phyloP scores from a whole-genome alignment of 2,797 vertebrate genomes.

The Pseudochirops corinnae region DNA sequence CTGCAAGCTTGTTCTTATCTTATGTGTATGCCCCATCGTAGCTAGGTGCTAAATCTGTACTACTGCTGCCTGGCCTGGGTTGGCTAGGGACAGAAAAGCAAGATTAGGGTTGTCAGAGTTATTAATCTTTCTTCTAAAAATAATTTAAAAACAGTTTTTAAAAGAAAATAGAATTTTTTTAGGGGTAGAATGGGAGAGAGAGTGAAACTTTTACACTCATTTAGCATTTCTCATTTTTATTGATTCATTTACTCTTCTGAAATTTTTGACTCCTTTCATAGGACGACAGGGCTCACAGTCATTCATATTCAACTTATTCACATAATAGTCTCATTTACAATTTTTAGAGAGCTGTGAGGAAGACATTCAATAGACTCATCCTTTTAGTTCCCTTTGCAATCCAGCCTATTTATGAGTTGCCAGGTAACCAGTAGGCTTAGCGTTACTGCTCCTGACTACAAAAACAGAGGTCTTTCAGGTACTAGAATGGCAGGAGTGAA shows the following conservation, averaged over 20 bases:
- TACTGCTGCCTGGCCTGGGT: not conserved
- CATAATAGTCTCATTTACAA: conserved; percentile 70
- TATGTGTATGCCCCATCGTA: not conserved
- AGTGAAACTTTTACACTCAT: conserved; percentile 37
- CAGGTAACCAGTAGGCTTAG: conserved; percentile 80
- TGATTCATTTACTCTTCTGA: conserved; percentile 64
- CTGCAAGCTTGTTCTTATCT: not conserved
- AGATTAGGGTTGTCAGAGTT: not conserved
- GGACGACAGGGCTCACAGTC: conserved; percentile 49
- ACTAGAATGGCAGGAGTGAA: conserved; percentile 62
- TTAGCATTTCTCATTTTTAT: conserved; percentile 63
- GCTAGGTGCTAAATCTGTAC: not conserved
- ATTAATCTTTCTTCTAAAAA: conserved; percentile 35
- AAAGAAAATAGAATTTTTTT: conserved; percentile 58
- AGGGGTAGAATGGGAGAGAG: not conserved
- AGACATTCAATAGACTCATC: conserved; percentile 52
- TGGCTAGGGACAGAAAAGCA: not conserved
- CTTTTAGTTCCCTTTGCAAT: conserved; percentile 72
- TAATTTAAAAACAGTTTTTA: conserved; percentile 32
- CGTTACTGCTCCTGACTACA: conserved; percentile 65
- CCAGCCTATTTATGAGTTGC: conserved; percentile 81
- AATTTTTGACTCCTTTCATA: conserved; percentile 60
- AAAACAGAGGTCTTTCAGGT: conserved; percentile 69
- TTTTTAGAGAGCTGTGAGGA: conserved; percentile 46
- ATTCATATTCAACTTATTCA: conserved; percentile 68